Percentiles rank a stretch among this genome's conserved stretches.
Conservation (phyloP, 2,888 invertebrate species). For the Drosophila hamatofila region DNA sequence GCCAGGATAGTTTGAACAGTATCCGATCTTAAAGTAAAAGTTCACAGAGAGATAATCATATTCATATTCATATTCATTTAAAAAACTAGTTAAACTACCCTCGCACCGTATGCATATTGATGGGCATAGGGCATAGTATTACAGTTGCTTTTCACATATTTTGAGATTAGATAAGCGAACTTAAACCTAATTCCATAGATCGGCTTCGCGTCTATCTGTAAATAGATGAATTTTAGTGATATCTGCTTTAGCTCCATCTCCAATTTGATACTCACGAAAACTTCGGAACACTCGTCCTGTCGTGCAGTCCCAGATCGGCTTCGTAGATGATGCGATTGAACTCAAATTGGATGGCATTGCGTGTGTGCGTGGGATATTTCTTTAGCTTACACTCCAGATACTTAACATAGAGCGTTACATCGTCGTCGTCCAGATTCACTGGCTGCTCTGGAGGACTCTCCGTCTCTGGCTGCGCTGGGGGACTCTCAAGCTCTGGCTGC, state of each 20-base stretch:
- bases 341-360: slow-evolving; percentile 21
- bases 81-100: background rate
- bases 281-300: background rate
- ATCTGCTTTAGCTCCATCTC: background rate
- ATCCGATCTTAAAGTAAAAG: background rate
- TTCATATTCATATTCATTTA: background rate
- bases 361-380: slow-evolving; percentile 8
- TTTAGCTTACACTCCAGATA: slow-evolving; percentile 25
- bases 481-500: background rate
- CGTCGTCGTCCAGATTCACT: background rate
- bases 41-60: background rate
- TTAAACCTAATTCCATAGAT: background rate
- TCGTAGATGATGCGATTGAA: slow-evolving; percentile 31
- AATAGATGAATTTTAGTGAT: background rate
- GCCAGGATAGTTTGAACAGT: background rate
- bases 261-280: background rate
- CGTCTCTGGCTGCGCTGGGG: background rate
- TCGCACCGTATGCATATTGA: background rate
- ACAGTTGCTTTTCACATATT: background rate
- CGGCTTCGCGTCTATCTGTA: background rate
- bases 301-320: slow-evolving; percentile 24
- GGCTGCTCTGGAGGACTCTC: background rate
- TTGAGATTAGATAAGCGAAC: background rate
- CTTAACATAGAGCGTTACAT: slow-evolving; percentile 9
- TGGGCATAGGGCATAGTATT: background rate